phyloP scores from a whole-genome alignment of 2,113 vertebrate species.

The Todiramphus chloris region DNA sequence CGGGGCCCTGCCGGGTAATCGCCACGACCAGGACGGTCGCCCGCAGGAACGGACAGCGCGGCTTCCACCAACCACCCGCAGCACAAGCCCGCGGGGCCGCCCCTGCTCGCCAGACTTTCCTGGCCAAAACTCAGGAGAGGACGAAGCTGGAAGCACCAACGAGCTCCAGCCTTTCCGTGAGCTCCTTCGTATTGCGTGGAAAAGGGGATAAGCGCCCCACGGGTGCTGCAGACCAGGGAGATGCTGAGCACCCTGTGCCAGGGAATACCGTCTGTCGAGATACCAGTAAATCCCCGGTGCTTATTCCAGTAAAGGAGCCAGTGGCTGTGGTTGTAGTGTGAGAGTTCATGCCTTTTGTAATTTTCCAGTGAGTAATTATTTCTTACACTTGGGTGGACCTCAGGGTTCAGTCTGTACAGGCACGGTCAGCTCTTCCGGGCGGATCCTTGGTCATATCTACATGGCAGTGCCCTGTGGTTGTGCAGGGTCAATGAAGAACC shows the following conservation, averaged over 20 bases:
- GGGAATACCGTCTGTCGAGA: no score
- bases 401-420: neutral
- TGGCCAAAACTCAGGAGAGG: neutral
- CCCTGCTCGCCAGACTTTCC: neutral
- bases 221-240: neutral
- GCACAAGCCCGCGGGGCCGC: rapidly evolving
- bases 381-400: neutral
- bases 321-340: no score
- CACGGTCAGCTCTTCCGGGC: neutral
- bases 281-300: rapidly evolving
- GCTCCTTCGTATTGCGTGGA: rapidly evolving
- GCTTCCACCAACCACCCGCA: neutral
- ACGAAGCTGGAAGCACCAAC: no score
- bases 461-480: neutral
- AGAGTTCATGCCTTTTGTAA: neutral
- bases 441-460: neutral
- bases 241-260: neutral
- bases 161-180: neutral
- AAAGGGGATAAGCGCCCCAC: neutral
- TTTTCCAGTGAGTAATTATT: neutral
- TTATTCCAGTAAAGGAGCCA: no score
- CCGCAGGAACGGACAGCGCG: neutral
- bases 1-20: neutral
- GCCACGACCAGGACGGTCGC: neutral
- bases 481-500: neutral